These are phyloP conservation scores for Notiomystis cincta DNA, from an alignment of 2,113 vertebrate species.

Conservation along the genomic window DNA sequence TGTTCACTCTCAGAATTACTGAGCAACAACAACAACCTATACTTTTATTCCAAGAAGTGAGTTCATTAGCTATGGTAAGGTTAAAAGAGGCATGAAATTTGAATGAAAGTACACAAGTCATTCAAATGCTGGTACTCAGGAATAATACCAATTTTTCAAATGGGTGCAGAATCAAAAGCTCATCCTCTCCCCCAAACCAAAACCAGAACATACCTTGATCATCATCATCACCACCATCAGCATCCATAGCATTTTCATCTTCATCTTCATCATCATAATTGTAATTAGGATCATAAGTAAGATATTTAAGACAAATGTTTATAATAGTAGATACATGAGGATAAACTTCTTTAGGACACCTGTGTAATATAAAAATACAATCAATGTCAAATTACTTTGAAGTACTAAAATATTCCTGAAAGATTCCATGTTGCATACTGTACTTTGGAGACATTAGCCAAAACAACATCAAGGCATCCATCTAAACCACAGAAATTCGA, in stretches of 20 bases:
- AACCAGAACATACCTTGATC: slow-evolving; percentile 85
- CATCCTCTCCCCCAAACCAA: background rate
- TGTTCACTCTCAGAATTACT: background rate
- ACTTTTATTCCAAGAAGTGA: background rate
- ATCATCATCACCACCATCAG: slow-evolving; percentile 94
- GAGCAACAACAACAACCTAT: background rate
- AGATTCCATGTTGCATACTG: background rate
- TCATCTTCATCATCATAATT: slow-evolving; percentile 99
- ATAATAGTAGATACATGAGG: slow-evolving; percentile 96
- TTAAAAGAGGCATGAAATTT: background rate
- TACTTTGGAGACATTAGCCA: background rate
- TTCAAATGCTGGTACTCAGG: background rate
- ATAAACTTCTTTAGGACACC: slow-evolving; percentile 98
- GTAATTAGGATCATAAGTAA: slow-evolving; percentile 98
- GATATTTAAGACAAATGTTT: slow-evolving; percentile 96
- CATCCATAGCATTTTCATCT: slow-evolving; percentile 98
- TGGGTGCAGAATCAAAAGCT: background rate
- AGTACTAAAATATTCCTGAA: background rate
- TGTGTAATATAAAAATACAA: slow-evolving; percentile 50
- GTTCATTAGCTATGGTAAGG: background rate
- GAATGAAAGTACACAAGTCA: background rate
- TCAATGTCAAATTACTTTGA: background rate
- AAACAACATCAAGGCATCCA: background rate
- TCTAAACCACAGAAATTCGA: background rate
- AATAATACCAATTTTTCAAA: background rate